Evolutionary conservation across 2,888 invertebrate genomes (phyloP).

Genomic region (Pandemis corylana): DNA sequence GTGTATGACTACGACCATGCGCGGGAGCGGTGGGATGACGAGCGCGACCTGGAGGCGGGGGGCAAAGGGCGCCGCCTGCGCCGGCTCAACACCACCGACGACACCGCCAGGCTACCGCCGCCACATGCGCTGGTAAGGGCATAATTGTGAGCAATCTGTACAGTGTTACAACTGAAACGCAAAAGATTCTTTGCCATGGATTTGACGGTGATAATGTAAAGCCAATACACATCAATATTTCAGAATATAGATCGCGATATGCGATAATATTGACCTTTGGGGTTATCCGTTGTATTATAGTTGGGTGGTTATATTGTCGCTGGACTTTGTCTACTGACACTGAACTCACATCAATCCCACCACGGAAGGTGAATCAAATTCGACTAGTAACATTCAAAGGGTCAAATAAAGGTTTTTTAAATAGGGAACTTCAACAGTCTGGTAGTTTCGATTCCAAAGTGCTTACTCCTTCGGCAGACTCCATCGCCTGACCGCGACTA

Average conservation of each 20-base stretch:
- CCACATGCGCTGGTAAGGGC: slow-evolving; percentile 51
- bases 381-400: no score
- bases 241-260: no score
- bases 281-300: no score
- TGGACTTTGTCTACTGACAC: no score
- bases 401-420: no score
- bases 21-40: slow-evolving; percentile 53
- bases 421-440: neutral
- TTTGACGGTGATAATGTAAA: slow-evolving; percentile 13
- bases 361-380: no score
- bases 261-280: no score
- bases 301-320: no score
- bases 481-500: slow-evolving; percentile 76
- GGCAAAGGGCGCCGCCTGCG: slow-evolving; percentile 56
- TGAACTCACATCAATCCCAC: no score
- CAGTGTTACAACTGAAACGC: no score
- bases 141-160: neutral
- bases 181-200: no score
- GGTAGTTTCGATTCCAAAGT: neutral
- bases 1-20: slow-evolving; percentile 63
- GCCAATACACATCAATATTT: neutral
- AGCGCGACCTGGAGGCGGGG: slow-evolving; percentile 50
- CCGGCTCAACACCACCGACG: slow-evolving; percentile 70
- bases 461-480: slow-evolving; percentile 52
- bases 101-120: slow-evolving; percentile 51